Conservation (phyloP, 2,113 vertebrate genomes). For the Petromus typicus region DNA sequence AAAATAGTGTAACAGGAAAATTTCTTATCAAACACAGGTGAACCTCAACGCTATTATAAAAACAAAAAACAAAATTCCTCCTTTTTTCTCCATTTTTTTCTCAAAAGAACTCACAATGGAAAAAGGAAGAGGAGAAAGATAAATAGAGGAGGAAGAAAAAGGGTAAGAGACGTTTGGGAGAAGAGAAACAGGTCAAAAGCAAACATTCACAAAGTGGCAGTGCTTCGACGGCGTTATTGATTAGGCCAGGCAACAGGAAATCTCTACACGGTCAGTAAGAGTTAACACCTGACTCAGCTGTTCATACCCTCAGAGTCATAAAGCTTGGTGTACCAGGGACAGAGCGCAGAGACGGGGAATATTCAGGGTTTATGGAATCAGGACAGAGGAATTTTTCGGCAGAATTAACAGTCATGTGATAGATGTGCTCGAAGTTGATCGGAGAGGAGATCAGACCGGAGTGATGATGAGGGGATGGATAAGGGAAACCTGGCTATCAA, state of each 20-base stretch:
- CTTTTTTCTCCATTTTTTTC: background rate
- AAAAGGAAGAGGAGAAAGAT: background rate
- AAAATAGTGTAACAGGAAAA: constrained; percentile 31
- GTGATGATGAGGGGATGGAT: constrained; percentile 88
- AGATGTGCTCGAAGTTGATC: constrained; percentile 94
- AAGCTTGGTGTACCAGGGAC: constrained; percentile 88
- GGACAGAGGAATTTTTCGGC: constrained; percentile 93
- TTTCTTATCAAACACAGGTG: background rate
- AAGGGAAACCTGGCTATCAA: constrained; percentile 90
- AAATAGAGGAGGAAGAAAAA: background rate
- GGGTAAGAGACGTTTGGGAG: constrained; percentile 3
- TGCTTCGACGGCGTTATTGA: constrained; percentile 65
- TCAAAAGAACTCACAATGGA: constrained; percentile 27
- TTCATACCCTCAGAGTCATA: constrained; percentile 90
- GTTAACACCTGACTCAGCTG: constrained; percentile 83
- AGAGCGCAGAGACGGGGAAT: constrained; percentile 88
- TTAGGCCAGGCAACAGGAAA: constrained; percentile 81
- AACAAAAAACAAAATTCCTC: background rate
- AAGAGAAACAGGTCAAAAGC: constrained; percentile 56
- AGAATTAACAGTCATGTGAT: constrained; percentile 94
- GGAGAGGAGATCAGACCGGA: constrained; percentile 92
- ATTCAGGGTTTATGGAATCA: constrained; percentile 88
- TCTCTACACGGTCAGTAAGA: constrained; percentile 83
- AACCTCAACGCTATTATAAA: constrained; percentile 12
- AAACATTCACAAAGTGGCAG: constrained; percentile 38